A percentile compares a stretch with the other conserved stretches of the same genome.
phyloP scores from a whole-genome alignment of 2,113 vertebrate genomes.

The Oncorhynchus keta region DNA sequence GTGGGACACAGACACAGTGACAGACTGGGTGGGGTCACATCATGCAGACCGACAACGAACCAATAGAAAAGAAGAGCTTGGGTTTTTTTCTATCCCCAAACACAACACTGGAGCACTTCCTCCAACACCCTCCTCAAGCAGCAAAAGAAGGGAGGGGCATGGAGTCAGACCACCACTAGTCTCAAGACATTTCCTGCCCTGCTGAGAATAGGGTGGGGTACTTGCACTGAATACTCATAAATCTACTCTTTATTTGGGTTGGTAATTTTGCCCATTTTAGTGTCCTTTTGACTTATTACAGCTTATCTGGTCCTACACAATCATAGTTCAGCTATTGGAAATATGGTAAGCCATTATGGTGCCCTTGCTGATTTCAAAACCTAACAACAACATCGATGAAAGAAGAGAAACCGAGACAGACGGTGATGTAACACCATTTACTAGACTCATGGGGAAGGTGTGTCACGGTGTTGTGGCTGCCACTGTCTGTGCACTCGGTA shows the following conservation, averaged over 20 bases:
- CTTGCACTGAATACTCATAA: background rate
- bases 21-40: background rate
- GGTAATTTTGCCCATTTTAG: background rate
- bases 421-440: background rate
- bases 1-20: background rate
- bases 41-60: background rate
- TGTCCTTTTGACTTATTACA: background rate
- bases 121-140: background rate
- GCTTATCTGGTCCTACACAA: background rate
- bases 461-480: background rate
- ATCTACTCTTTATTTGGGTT: background rate
- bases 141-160: background rate
- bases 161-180: background rate
- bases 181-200: background rate
- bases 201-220: background rate
- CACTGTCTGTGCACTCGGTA: background rate
- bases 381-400: background rate
- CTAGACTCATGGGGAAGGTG: background rate
- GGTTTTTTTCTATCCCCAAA: background rate
- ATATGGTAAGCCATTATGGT: background rate
- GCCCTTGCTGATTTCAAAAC: background rate
- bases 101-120: background rate
- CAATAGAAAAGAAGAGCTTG: no score
- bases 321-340: background rate
- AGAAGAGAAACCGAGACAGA: background rate